phyloP scores from a whole-genome alignment of 2,888 invertebrate genomes.

The Beris morrisii region DNA sequence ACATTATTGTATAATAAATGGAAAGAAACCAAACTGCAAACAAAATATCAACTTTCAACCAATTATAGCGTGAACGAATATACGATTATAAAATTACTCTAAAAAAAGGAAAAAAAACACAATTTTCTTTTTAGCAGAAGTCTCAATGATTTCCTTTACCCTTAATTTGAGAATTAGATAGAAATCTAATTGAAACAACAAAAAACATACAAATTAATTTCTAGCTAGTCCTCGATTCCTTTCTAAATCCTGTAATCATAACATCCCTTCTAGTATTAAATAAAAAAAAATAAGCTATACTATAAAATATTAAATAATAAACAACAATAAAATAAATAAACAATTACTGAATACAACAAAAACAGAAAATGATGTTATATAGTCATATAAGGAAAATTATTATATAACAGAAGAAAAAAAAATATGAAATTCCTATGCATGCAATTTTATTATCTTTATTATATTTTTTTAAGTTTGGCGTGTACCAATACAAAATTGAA shows the following conservation, averaged over 20 bases:
- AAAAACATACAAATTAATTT: constrained; percentile 1
- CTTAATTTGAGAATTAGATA: constrained; percentile 1
- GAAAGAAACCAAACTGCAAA: no score
- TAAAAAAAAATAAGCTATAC: background rate
- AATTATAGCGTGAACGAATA: background rate
- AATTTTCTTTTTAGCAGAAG: constrained; percentile 5
- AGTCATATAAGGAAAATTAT: background rate
- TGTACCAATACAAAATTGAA: no score
- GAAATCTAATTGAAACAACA: background rate
- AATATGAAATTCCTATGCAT: no score
- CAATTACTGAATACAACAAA: background rate
- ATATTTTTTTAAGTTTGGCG: no score
- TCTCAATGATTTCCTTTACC: constrained; percentile 19
- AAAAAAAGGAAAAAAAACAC: background rate
- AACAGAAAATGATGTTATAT: background rate
- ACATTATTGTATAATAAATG: no score
- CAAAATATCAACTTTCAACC: background rate
- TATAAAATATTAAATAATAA: background rate
- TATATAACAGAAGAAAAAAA: background rate
- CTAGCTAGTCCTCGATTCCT: background rate
- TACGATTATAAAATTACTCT: background rate
- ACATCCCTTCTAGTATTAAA: background rate
- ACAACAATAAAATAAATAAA: background rate
- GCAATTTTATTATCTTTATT: no score
- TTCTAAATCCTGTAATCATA: background rate